phyloP scores from a whole-genome alignment of 2,113 vertebrate genomes.

The human region GRCh38 chr1:226356501-226357000 shows the following conservation, averaged over 20 bases:
- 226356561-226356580: not conserved
- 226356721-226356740: not conserved
- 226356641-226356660: not conserved
- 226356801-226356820: too few species aligned
- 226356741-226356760: not conserved
- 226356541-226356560: not conserved
- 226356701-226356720: rapidly evolving
- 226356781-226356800: not conserved
- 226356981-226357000: not conserved
- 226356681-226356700: not conserved
- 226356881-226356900: not conserved
- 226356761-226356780: not conserved
- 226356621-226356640: not conserved
- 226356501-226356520: not conserved
- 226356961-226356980: not conserved
- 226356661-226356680: not conserved
- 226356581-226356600: not conserved
- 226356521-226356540: not conserved
- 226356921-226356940: not conserved
- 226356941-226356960: not conserved
- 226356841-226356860: too few species aligned
- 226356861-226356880: not conserved
- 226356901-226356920: not conserved
- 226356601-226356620: not conserved
- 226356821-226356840: not conserved